Evolutionary conservation across 2,888 invertebrate genomes (phyloP).

Genomic region (Brachycybe producta): DNA sequence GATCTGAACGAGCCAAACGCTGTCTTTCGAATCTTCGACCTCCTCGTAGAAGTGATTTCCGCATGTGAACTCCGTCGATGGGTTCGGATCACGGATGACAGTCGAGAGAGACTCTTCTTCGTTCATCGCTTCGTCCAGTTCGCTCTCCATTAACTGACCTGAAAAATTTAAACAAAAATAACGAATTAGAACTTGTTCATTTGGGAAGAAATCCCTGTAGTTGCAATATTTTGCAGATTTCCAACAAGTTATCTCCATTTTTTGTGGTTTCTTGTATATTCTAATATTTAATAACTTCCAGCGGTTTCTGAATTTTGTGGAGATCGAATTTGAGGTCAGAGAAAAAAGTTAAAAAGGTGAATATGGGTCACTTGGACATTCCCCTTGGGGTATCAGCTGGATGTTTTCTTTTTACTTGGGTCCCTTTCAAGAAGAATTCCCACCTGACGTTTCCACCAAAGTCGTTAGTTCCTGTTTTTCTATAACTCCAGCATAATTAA

Average conservation of each 20-base stretch:
- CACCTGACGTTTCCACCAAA: constrained; percentile 35
- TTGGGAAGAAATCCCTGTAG: no score
- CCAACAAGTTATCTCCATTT: no score
- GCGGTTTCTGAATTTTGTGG: no score
- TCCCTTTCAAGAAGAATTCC: no score
- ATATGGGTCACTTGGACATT: no score
- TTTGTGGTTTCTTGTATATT: no score
- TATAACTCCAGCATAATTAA: constrained; percentile 34
- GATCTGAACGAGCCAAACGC: constrained; percentile 42
- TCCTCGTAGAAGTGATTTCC: constrained; percentile 36
- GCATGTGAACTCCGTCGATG: constrained; percentile 33
- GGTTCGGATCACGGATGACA: constrained; percentile 21
- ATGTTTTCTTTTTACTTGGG: no score
- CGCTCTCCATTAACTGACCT: constrained; percentile 32
- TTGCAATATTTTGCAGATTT: no score
- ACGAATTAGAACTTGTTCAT: not conserved
- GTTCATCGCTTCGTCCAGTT: constrained; percentile 26
- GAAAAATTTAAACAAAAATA: constrained; percentile 8
- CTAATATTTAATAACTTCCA: no score
- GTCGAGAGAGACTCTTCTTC: constrained; percentile 22
- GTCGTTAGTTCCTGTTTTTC: constrained; percentile 35
- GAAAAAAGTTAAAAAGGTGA: no score
- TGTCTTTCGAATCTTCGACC: constrained; percentile 43
- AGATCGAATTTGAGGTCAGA: no score
- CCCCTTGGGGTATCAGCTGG: no score